Evolutionary conservation across 53 echinoderm and acorn worm genomes (phyloP), one percentile per base, ranked within the genome.

Genomic region (Echinarachnius parma): DNA sequence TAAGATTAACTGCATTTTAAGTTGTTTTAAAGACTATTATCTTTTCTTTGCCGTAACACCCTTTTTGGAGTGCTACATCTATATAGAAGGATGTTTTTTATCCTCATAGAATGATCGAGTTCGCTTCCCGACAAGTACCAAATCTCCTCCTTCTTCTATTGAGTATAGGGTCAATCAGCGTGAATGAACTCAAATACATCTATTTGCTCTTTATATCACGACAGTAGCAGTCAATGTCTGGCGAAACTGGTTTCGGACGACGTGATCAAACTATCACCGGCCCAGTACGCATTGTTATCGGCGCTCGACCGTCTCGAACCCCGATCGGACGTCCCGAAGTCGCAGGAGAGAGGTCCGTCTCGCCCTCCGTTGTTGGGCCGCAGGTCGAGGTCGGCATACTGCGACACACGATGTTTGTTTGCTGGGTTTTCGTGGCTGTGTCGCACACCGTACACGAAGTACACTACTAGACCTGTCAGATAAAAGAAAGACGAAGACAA

Each of bases 211-310:
- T 9, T 5, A 50, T 7, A n/a, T 50, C 18, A 37, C 62, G 62
- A 37, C 39, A 62, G 24, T 15, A n/a, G 31, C 31, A 33, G 24
- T 69, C 70, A 69, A 53, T 34, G 34, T 25, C 55, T 27, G 24
- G 74, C 74, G 39, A 72, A 72, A 21, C 74, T 72, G 37, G 74
- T 72, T 32, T 72, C 74, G 1, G 74, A 72, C n/a, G 74, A 72
- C 39, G 74, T 56, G 28, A 72, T 11, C 37, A 72, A 45, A 28
- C 74, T 72, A 56, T 72, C 74, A 39, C 74, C 74, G 15, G 74
- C 74, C 74, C 74, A 72, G 74, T 72, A 72, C 7, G 74, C 74
- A 23, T 72, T 72, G 57, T 72, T 72, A 27, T 72, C 74, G 45
- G 74, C 74, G 19, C 74, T 72, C 42, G 74, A 72, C 28, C 74